Evolutionary conservation across 2,113 vertebrate species (phyloP).

Genomic region (Dipodomys ordii): DNA sequence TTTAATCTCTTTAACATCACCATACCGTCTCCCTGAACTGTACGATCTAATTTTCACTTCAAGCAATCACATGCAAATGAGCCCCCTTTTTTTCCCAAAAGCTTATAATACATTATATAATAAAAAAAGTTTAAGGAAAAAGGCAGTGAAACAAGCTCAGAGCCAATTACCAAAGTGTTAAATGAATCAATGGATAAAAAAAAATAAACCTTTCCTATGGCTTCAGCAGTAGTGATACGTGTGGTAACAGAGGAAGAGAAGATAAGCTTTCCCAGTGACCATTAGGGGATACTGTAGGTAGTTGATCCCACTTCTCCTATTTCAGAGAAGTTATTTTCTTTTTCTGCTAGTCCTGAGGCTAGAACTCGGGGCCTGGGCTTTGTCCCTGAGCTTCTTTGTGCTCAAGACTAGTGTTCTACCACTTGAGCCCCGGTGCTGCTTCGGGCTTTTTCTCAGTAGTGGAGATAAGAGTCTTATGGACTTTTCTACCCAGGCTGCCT

Average conservation of each 20-base stretch:
- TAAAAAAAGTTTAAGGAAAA: not conserved
- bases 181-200: not conserved
- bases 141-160: not conserved
- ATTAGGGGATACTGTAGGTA: not conserved
- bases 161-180: not conserved
- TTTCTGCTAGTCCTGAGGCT: no score
- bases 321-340: not conserved
- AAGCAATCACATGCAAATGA: not conserved
- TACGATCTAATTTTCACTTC: not conserved
- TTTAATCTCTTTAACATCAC: conserved; percentile 9
- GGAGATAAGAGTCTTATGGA: no score
- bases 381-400: no score
- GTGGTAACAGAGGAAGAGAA: not conserved
- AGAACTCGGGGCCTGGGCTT: no score
- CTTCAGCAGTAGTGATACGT: not conserved
- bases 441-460: no score
- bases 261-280: not conserved
- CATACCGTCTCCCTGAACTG: not conserved
- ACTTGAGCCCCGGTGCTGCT: no score
- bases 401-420: no score
- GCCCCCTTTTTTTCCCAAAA: not conserved
- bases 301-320: not conserved
- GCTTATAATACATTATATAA: not conserved
- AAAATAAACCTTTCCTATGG: not conserved
- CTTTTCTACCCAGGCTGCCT: no score